Percentiles rank a stretch among this genome's conserved stretches.
phyloP scores from a whole-genome alignment of 2,888 invertebrate genomes.

The Spilarctia lutea region DNA sequence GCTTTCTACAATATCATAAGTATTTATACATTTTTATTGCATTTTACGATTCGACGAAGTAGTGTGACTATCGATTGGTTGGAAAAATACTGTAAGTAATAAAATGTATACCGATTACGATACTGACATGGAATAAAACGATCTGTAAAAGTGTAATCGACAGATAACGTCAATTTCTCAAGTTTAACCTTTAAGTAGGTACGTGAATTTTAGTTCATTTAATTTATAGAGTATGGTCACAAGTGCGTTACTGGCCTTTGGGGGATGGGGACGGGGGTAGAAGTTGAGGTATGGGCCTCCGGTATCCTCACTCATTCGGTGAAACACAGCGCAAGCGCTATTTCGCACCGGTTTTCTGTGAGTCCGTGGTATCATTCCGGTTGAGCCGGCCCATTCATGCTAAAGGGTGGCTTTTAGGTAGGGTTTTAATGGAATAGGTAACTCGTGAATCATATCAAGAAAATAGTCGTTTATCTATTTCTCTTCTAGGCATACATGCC shows the following conservation, averaged over 20 bases:
- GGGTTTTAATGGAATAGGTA: not conserved
- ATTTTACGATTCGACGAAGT: not conserved
- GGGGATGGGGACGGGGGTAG: too few species aligned
- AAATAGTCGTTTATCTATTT: not conserved
- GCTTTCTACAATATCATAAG: not conserved
- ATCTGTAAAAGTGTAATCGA: not conserved
- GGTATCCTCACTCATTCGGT: too few species aligned
- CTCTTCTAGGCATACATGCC: not conserved
- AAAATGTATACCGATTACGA: not conserved
- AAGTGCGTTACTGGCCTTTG: too few species aligned
- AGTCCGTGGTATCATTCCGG: too few species aligned
- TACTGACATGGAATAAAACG: not conserved
- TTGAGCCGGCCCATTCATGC: too few species aligned
- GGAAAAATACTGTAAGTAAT: constrained; percentile 2
- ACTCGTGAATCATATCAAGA: not conserved
- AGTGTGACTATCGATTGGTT: constrained; percentile 1
- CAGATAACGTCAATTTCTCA: not conserved
- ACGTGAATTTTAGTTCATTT: too few species aligned
- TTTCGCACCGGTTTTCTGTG: too few species aligned
- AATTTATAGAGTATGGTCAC: too few species aligned
- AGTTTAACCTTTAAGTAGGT: not conserved
- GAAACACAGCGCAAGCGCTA: too few species aligned
- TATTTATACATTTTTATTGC: not conserved
- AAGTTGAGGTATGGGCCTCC: too few species aligned
- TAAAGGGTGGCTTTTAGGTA: too few species aligned